These are phyloP conservation scores for Pangasius macronema DNA, from an alignment of 2,797 vertebrate species.

Conservation along the genomic window DNA sequence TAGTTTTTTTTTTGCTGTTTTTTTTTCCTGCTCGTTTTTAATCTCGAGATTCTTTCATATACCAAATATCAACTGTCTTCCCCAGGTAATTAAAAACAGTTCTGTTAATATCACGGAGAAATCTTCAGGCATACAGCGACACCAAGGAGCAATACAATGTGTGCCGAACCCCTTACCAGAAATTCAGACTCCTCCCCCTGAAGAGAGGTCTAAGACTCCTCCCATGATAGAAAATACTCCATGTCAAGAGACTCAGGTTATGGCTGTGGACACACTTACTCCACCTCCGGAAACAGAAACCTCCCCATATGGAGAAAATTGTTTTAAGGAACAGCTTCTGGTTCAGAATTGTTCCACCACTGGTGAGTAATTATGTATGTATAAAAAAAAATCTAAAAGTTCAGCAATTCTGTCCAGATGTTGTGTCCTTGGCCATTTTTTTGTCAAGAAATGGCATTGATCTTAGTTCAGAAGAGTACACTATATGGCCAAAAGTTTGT, in stretches of 20 bases:
- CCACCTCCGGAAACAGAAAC: conserved; percentile 75
- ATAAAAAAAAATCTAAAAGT: neutral
- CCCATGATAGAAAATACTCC: conserved; percentile 59
- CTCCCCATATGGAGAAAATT: conserved; percentile 51
- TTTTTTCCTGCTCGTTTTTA: too few relatives aligned
- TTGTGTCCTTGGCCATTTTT: neutral
- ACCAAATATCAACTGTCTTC: neutral
- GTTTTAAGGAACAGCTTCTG: conserved; percentile 55
- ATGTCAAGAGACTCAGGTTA: conserved; percentile 64
- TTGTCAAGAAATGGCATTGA: neutral
- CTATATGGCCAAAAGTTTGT: neutral
- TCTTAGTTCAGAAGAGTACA: neutral
- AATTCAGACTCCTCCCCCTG: conserved; percentile 75
- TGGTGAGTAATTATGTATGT: conserved; percentile 58
- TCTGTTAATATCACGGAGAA: conserved; percentile 50
- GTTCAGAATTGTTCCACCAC: conserved; percentile 30
- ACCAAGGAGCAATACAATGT: conserved; percentile 45
- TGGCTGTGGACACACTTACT: conserved; percentile 74
- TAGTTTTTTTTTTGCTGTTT: conserved; percentile 48
- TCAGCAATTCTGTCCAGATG: neutral
- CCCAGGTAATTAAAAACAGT: conserved; percentile 49
- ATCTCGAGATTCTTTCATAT: neutral
- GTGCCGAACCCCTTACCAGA: conserved; percentile 65
- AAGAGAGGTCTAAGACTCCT: conserved; percentile 61
- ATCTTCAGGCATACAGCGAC: conserved; percentile 20